phyloP scores from a whole-genome alignment of 2,113 vertebrate genomes.

The Sminthopsis crassicaudata region DNA sequence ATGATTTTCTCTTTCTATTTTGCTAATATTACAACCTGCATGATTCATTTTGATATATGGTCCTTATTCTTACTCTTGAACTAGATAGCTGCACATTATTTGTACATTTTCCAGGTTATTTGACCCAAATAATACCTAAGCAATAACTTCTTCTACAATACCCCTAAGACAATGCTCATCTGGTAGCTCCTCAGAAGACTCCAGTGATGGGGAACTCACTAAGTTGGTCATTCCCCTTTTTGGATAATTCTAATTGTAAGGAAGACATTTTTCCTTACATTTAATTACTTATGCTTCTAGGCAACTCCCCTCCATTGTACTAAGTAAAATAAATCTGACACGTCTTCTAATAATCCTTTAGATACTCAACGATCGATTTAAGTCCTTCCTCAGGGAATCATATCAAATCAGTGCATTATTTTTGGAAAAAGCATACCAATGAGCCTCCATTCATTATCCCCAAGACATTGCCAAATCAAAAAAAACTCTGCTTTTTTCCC shows the following conservation, averaged over 20 bases:
- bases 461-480: neutral
- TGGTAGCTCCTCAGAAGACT: neutral
- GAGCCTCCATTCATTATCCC: neutral
- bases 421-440: neutral
- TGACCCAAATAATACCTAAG: neutral
- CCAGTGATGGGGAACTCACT: neutral
- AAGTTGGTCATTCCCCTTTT: neutral
- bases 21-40: neutral
- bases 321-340: neutral
- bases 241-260: neutral
- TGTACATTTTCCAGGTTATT: neutral
- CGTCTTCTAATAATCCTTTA: neutral
- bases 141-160: neutral
- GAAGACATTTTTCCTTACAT: neutral
- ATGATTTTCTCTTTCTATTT: neutral
- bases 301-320: neutral
- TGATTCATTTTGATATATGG: neutral
- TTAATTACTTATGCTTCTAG: neutral
- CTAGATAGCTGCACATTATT: neutral
- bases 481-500: neutral
- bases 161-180: neutral
- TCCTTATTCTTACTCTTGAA: neutral
- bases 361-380: neutral
- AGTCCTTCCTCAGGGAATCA: neutral
- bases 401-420: neutral